These are phyloP conservation scores for Pomatostomus ruficeps DNA, from an alignment of 2,113 vertebrate species.

Conservation along the genomic window DNA sequence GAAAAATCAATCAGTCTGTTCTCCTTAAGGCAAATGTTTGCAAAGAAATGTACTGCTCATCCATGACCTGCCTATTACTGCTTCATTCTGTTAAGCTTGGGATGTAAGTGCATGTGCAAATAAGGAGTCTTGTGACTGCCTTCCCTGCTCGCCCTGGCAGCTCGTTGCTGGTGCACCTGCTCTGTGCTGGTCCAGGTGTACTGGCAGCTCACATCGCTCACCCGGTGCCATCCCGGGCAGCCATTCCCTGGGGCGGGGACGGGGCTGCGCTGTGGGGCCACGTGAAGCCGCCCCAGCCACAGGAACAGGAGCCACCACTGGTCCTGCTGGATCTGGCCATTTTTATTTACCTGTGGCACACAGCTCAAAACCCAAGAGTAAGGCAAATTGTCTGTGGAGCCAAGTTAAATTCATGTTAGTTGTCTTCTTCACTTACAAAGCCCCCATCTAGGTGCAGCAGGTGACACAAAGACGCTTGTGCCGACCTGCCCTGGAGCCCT, in stretches of 20 bases:
- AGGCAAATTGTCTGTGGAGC: neutral
- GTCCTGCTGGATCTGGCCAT: neutral
- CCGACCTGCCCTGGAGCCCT: neutral
- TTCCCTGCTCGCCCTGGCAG: neutral
- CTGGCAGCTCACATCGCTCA: fast-evolving
- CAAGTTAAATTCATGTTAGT: neutral
- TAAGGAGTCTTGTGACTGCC: neutral
- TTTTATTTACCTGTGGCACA: neutral
- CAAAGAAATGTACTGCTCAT: neutral
- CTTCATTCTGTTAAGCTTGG: neutral
- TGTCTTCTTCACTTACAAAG: neutral
- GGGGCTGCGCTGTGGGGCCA: neutral
- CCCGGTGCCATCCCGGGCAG: fast-evolving
- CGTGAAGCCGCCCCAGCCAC: neutral
- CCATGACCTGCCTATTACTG: neutral
- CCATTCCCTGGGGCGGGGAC: too few relatives aligned
- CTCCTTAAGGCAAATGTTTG: neutral
- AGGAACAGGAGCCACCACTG: neutral
- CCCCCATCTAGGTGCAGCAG: fast-evolving
- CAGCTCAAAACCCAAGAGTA: neutral
- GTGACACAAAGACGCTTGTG: neutral
- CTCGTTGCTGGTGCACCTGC: neutral
- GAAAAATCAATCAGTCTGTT: neutral
- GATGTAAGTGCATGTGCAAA: neutral
- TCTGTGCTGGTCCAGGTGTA: fast-evolving